Percentiles rank a stretch among this genome's conserved stretches.
These are phyloP conservation scores for Centropus unirufus DNA, from an alignment of 2,113 vertebrate genomes.

Conservation along the genomic window DNA sequence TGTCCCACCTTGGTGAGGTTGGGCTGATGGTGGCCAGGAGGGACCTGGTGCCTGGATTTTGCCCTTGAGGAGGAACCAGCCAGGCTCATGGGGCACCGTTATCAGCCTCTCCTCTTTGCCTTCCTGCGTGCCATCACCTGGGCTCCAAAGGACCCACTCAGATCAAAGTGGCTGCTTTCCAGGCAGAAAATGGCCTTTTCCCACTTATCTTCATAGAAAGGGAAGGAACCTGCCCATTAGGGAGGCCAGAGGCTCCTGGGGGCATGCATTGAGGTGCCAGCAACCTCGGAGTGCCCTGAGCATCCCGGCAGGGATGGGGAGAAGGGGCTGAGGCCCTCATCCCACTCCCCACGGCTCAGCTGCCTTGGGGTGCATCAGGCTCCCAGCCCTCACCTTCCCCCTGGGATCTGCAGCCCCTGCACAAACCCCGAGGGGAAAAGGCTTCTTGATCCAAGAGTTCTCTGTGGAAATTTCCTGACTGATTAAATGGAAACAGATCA, in stretches of 20 bases:
- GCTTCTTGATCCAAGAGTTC: accelerated
- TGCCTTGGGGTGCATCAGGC: accelerated
- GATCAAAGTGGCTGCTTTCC: neutral
- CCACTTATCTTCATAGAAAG: neutral
- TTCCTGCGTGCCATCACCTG: neutral
- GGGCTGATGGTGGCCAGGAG: neutral
- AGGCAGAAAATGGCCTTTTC: neutral
- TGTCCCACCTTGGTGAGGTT: neutral
- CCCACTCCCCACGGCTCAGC: accelerated
- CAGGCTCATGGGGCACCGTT: neutral
- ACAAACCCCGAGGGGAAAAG: accelerated
- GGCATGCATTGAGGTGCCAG: neutral
- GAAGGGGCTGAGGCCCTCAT: neutral
- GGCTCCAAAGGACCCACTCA: neutral
- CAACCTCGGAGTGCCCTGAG: accelerated
- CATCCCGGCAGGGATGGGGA: accelerated
- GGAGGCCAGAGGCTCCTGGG: neutral
- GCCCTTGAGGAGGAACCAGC: neutral
- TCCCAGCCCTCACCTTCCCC: accelerated
- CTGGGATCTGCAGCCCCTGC: neutral
- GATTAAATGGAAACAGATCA: neutral
- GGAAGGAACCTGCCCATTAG: neutral
- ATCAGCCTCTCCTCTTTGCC: neutral
- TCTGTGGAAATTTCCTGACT: neutral
- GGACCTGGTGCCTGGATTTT: neutral